Evolutionary conservation across 30 jellyfish, hydroid and myxozoan species (phyloP).

Genomic region (Phacellophora camtschatica): DNA sequence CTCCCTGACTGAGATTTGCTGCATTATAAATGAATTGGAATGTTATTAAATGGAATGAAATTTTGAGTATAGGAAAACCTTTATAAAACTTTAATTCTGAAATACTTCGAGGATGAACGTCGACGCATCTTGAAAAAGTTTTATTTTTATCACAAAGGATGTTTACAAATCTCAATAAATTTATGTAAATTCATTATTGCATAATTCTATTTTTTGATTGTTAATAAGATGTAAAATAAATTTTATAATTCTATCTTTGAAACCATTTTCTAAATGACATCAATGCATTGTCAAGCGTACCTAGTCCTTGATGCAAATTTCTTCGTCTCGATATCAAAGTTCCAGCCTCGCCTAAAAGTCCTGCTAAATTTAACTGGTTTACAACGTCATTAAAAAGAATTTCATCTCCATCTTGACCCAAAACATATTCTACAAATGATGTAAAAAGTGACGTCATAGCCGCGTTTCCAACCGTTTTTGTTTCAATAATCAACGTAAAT

Average conservation of each 20-base stretch:
- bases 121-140: too few relatives aligned
- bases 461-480: conserved; percentile 5
- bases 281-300: conserved; percentile 44
- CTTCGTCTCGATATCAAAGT: conserved; percentile 17
- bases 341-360: conserved; percentile 72
- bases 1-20: too few relatives aligned
- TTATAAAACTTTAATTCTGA: too few relatives aligned
- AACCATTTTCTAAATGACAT: conserved; percentile 38
- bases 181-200: too few relatives aligned
- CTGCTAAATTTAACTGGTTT: conserved; percentile 42
- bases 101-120: too few relatives aligned
- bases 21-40: too few relatives aligned
- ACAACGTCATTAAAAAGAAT: conserved; percentile 24
- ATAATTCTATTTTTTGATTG: too few relatives aligned
- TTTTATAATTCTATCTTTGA: conserved; percentile 55
- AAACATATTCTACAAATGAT: conserved; percentile 3
- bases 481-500: conserved; percentile 9
- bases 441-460: conserved; percentile 34
- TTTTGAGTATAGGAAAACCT: too few relatives aligned
- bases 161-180: too few relatives aligned
- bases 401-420: conserved; percentile 8
- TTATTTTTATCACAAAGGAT: too few relatives aligned
- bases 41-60: too few relatives aligned
- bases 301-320: conserved; percentile 3
- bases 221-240: too few relatives aligned